Percentiles rank a stretch among this genome's conserved stretches.
phyloP scores from a whole-genome alignment of 2,888 invertebrate genomes.

The Metallyticus violacea region DNA sequence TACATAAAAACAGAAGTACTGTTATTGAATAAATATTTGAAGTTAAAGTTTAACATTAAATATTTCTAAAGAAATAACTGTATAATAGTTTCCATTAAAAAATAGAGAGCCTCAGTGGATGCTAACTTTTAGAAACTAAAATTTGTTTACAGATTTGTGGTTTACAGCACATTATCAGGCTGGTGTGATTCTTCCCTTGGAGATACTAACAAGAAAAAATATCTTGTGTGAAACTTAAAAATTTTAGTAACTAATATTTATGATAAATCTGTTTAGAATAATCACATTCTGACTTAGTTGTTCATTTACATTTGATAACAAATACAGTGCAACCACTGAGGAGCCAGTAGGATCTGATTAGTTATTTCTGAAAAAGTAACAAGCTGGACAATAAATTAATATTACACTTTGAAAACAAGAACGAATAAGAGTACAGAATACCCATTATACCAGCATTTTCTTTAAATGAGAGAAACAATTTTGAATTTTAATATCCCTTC shows the following conservation, averaged over 20 bases:
- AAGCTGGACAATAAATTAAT: neutral
- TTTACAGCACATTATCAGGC: neutral
- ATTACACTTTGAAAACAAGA: no score
- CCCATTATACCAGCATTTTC: neutral
- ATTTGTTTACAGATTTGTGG: neutral
- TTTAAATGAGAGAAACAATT: neutral
- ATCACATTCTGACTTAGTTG: neutral
- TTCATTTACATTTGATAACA: neutral
- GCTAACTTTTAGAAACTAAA: neutral
- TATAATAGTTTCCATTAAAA: neutral
- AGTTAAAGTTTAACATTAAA: neutral
- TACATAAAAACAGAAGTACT: neutral
- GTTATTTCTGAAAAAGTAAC: neutral
- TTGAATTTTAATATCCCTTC: no score
- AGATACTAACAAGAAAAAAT: neutral
- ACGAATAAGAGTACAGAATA: neutral
- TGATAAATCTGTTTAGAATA: neutral
- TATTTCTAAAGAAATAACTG: neutral
- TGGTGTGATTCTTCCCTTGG: neutral
- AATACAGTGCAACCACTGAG: neutral
- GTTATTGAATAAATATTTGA: neutral
- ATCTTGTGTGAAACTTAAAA: neutral
- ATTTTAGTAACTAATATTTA: neutral
- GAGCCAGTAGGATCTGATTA: neutral
- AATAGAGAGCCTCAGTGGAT: neutral